Evolutionary conservation across 2,888 invertebrate genomes (phyloP).

Genomic region (Scrobipalpa atriplicella): DNA sequence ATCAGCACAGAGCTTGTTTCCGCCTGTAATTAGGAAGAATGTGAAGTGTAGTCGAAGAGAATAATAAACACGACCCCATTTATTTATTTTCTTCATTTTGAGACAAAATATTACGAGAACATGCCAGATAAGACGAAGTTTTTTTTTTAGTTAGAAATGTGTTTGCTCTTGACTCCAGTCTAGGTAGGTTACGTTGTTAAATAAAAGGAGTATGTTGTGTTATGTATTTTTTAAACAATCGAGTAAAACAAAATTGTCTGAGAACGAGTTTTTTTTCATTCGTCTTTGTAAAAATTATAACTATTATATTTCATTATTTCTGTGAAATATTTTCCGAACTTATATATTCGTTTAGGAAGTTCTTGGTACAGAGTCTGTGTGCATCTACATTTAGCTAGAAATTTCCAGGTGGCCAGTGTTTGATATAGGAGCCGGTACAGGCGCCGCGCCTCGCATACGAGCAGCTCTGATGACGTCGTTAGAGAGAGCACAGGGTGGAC

Average conservation of each 20-base stretch:
- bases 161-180: too few species aligned
- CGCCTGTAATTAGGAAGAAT: slow-evolving; percentile 19
- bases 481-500: not conserved
- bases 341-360: not conserved
- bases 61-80: not conserved
- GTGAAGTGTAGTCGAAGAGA: not conserved
- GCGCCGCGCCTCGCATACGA: slow-evolving; percentile 9
- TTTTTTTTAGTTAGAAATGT: too few species aligned
- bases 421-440: slow-evolving; percentile 18
- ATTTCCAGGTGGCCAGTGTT: slow-evolving; percentile 22
- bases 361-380: not conserved
- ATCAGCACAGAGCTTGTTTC: slow-evolving; percentile 4
- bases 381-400: not conserved
- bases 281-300: not conserved
- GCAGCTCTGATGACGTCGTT: slow-evolving; percentile 26
- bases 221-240: too few species aligned
- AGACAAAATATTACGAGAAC: too few species aligned
- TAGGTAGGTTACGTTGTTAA: too few species aligned
- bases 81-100: not conserved
- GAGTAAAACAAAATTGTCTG: too few species aligned
- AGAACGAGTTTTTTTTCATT: too few species aligned
- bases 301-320: not conserved
- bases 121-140: too few species aligned
- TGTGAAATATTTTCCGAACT: not conserved
- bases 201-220: too few species aligned